Base-by-base conservation (phyloP, 1,140 invertebrate genomes). In the Nebria ingens region DNA sequence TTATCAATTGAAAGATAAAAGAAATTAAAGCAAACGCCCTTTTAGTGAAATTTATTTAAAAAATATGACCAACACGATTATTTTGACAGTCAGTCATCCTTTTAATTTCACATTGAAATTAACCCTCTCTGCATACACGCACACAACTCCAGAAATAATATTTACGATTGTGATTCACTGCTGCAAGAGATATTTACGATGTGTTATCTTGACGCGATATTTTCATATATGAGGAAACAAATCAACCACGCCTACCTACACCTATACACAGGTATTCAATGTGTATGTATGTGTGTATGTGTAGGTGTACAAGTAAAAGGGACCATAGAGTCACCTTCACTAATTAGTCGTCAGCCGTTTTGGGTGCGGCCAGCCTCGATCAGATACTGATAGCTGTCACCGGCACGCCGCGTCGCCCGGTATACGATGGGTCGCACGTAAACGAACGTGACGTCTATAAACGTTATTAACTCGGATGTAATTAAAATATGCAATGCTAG, bases 271-370 rank as follows among this genome's bases (percentile, higher is more conserved):
- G 25, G 25, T 34, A n/a, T 34, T 9, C 6, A 34, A 34, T n/a
- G n/a, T n/a, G n/a, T n/a, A n/a, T n/a, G n/a, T n/a, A n/a, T n/a
- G n/a, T n/a, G n/a, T n/a, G n/a, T n/a, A n/a, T n/a, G n/a, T n/a
- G n/a, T n/a, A n/a, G n/a, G n/a, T n/a, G n/a, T n/a, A n/a, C n/a
- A n/a, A n/a, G n/a, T n/a, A n/a, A n/a, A n/a, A n/a, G n/a, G n/a
- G n/a, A n/a, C n/a, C n/a, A n/a, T n/a, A n/a, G n/a, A 22, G 51
- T 17, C 56, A 51, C 49, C 56, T 57, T 57, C 56, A 51, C 56
- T 57, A 57, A 57, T 57, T 57, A 57, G 50, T 53, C 49, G 56
- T 57, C 56, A 38, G 42, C 54, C n/a, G n/a, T n/a, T n/a, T n/a
- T n/a, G 55, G 50, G 4, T 12, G 51, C 21, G 11, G 51, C 53